A percentile compares a stretch with the other conserved stretches of the same genome.
Evolutionary conservation across 2,888 invertebrate genomes (phyloP).

Genomic region (Heliconius ethilla): DNA sequence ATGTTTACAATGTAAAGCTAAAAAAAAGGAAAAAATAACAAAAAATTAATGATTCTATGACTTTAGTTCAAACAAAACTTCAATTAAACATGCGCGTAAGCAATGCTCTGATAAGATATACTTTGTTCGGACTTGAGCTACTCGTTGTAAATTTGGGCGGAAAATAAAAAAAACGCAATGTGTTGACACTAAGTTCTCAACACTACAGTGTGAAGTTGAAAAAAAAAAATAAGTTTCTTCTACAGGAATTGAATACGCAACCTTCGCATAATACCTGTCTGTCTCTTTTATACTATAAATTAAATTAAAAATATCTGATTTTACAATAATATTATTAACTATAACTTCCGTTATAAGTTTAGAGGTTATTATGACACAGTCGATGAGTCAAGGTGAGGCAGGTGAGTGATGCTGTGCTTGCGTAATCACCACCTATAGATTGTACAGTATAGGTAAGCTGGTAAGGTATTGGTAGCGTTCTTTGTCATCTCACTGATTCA

Average conservation of each 20-base stretch:
- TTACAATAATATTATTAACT: background rate
- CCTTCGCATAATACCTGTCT: too few species aligned
- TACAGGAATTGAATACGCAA: too few species aligned
- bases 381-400: constrained; percentile 61
- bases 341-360: constrained; percentile 32
- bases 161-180: background rate
- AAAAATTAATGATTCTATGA: too few species aligned
- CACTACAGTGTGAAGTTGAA: background rate
- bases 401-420: constrained; percentile 45
- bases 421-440: constrained; percentile 23
- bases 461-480: background rate
- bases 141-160: too few species aligned
- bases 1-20: too few species aligned
- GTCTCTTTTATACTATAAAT: too few species aligned
- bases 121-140: too few species aligned
- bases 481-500: constrained; percentile 42
- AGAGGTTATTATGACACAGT: constrained; percentile 46
- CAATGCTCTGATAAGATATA: too few species aligned
- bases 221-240: background rate
- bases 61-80: too few species aligned
- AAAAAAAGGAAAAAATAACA: too few species aligned
- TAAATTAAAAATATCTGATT: too few species aligned
- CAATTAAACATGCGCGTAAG: too few species aligned
- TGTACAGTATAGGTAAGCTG: background rate
- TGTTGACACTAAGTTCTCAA: background rate